Percentiles rank a stretch among this genome's conserved stretches.
phyloP scores from a whole-genome alignment of 1,140 invertebrate species.

The Acromyrmex charruanus region DNA sequence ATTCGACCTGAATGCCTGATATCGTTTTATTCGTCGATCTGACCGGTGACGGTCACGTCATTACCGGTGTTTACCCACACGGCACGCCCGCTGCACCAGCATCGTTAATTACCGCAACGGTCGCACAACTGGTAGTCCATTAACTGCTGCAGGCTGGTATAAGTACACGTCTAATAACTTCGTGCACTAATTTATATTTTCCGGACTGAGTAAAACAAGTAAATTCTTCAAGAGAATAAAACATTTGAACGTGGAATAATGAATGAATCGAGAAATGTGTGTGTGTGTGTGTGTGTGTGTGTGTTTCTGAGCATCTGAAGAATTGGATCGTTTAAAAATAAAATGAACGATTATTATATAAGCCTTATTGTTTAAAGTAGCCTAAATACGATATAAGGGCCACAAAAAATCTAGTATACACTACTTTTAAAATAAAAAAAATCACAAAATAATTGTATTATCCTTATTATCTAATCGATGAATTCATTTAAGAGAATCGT shows the following conservation, averaged over 20 bases:
- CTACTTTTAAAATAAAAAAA: not conserved
- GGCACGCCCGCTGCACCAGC: constrained; percentile 29
- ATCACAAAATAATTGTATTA: not conserved
- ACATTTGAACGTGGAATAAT: not conserved
- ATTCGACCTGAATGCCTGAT: constrained; percentile 74
- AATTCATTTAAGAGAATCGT: not conserved
- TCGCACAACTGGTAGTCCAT: constrained; percentile 68
- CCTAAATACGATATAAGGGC: not conserved
- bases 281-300: too few species aligned
- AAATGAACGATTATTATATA: not conserved
- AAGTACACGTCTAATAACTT: constrained; percentile 67
- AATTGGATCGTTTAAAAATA: not conserved
- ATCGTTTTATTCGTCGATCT: constrained; percentile 56
- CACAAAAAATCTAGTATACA: not conserved
- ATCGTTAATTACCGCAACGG: constrained; percentile 75
- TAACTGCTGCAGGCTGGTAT: constrained; percentile 67
- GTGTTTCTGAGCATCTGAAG: not conserved
- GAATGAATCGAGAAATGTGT: not conserved
- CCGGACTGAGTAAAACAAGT: not conserved
- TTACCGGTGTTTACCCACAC: constrained; percentile 28
- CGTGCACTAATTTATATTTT: constrained; percentile 57
- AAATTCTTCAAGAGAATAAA: not conserved
- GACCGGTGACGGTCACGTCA: constrained; percentile 52
- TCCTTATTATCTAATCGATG: not conserved
- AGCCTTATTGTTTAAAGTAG: not conserved